phyloP scores from a whole-genome alignment of 2,888 invertebrate genomes.

The Sesia bembeciformis region DNA sequence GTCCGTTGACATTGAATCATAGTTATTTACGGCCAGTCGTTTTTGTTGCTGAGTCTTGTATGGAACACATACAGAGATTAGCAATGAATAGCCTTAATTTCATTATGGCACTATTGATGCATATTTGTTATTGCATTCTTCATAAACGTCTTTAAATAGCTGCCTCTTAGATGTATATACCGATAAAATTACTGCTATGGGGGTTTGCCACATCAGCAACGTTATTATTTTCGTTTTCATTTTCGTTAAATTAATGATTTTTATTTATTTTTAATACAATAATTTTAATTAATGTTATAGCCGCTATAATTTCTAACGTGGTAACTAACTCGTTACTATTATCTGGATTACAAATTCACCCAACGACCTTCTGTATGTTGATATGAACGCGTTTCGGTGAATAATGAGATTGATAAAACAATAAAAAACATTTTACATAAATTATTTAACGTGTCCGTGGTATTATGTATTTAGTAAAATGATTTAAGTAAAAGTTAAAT shows the following conservation, averaged over 20 bases:
- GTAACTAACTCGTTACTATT: slow-evolving; percentile 16
- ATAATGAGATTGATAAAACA: not conserved
- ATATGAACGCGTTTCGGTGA: not conserved
- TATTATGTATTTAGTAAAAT: too few species aligned
- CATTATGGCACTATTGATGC: not conserved
- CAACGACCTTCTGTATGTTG: slow-evolving; percentile 20
- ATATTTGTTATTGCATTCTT: not conserved
- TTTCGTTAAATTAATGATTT: too few species aligned
- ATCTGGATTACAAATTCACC: slow-evolving; percentile 20
- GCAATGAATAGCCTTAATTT: not conserved
- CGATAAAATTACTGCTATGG: too few species aligned
- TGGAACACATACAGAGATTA: slow-evolving; percentile 17
- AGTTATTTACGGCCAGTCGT: slow-evolving; percentile 57
- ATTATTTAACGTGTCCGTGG: too few species aligned
- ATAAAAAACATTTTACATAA: too few species aligned
- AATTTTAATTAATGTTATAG: too few species aligned
- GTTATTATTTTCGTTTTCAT: too few species aligned
- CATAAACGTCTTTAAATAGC: too few species aligned
- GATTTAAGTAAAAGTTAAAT: too few species aligned
- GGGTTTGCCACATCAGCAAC: too few species aligned
- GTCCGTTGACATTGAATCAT: slow-evolving; percentile 62
- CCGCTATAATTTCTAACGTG: slow-evolving; percentile 11
- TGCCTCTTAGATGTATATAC: too few species aligned
- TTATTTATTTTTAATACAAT: too few species aligned
- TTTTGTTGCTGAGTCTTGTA: slow-evolving; percentile 44